Base-by-base conservation (phyloP, 1,140 invertebrate genomes). In the Thaumetopoea pityocampa region DNA sequence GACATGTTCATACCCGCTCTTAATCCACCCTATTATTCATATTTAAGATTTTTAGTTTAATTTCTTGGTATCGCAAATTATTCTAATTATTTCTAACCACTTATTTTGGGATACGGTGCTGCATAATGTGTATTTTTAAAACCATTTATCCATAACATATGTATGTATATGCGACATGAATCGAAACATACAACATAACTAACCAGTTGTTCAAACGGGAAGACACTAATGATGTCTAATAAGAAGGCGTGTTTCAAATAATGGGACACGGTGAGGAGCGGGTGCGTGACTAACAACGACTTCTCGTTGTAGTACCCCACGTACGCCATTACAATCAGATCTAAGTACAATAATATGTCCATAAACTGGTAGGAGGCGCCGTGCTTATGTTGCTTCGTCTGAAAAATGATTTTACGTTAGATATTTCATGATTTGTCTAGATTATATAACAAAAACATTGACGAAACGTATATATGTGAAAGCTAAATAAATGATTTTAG, bases 201-300 rank as follows among this genome's bases (percentile, higher is more conserved):
- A 43, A 83, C 76, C 43, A 83, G 10, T 53, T 69, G 50, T 50
- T 83, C 74, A 56, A 84, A 69, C 0, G 84, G 84, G 45, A 86
- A 85, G 9, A 81, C 52, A 12, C 67, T 66, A 1, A 85, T 11
- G 4, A 74, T 11, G 29, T 86, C 82, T 19, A 76, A 45, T 2
- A 79, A 15, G 38, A 86, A 86, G 0, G 63, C 55, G 14, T 66
- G 62, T 43, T 67, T 85, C 17, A 85, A 42, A 50, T 85, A 86
- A 36, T 70, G 46, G 1, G 60, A 65, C 0, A 80, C 51, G 1
- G 79, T 84, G 2, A 72, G 35, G 4, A 81, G 49, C 0, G 84
- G 82, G 38, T 86, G 84, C 5, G 77, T 83, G 9, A 86, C 57
- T 0, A 86, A 49, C 7, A 85, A 48, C 0, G 76, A 79, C 9